Evolutionary conservation across 2,797 vertebrate species (phyloP).

Genomic region (Tinamus major): DNA sequence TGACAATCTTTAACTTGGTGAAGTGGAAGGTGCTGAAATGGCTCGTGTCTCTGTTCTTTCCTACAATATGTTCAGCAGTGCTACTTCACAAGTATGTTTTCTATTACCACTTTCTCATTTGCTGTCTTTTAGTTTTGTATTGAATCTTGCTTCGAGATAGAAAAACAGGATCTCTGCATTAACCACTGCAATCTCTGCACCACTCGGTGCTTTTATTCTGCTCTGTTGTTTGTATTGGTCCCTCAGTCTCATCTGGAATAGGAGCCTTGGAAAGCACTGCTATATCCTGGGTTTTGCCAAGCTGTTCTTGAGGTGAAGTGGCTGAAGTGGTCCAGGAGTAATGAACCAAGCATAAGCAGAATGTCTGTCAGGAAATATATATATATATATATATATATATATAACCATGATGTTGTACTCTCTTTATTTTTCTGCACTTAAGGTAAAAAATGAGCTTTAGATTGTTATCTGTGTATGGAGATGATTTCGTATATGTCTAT

Average conservation of each 20-base stretch:
- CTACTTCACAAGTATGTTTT: neutral
- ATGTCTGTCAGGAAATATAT: neutral
- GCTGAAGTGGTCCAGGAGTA: neutral
- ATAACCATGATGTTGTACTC: neutral
- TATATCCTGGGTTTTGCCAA: neutral
- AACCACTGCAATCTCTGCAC: neutral
- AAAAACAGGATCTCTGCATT: neutral
- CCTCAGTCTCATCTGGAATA: neutral
- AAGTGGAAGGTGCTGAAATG: neutral
- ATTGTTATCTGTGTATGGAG: neutral
- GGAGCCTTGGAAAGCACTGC: neutral
- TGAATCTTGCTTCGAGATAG: neutral
- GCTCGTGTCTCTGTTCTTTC: neutral
- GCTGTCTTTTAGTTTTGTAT: neutral
- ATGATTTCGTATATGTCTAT: neutral
- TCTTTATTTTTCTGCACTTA: neutral
- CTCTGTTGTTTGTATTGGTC: neutral
- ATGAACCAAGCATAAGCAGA: neutral
- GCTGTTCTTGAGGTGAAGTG: neutral
- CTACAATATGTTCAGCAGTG: neutral
- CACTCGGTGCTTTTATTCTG: neutral
- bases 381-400: neutral
- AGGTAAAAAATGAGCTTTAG: neutral
- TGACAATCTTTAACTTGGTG: neutral
- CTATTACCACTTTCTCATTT: neutral